A percentile compares a stretch with the other conserved stretches of the same genome.
These are phyloP conservation scores for Stomatorhinus walkeri DNA, from an alignment of 2,797 vertebrate genomes.

Conservation along the genomic window DNA sequence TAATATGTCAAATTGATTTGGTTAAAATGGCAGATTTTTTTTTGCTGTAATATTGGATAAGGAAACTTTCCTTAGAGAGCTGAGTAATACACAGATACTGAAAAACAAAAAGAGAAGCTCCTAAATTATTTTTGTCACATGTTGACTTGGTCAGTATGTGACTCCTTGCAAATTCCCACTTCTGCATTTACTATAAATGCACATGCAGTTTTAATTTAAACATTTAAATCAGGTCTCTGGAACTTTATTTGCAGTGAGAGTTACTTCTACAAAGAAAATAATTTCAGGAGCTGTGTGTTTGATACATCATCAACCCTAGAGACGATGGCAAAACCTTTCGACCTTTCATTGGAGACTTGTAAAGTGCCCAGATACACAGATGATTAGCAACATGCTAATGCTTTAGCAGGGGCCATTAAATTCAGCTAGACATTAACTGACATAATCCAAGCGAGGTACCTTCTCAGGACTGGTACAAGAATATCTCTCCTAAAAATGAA, in stretches of 20 bases:
- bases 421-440: not conserved
- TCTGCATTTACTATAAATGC: not conserved
- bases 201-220: not conserved
- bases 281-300: not conserved
- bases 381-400: not conserved
- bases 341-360: not conserved
- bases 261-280: not conserved
- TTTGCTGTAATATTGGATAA: not conserved
- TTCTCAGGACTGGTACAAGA: not conserved
- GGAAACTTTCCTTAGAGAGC: not conserved
- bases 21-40: not conserved
- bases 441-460: not conserved
- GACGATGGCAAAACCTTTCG: not conserved
- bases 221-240: not conserved
- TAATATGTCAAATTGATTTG: not conserved
- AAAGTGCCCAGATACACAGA: not conserved
- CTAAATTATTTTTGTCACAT: not conserved
- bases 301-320: not conserved
- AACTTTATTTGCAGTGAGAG: not conserved
- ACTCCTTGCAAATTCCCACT: not conserved
- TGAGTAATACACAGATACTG: not conserved
- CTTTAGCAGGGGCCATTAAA: not conserved
- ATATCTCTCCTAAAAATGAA: not conserved
- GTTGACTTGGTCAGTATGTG: not conserved
- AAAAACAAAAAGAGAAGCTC: not conserved